Conservation (phyloP, 2,888 invertebrate species). For the Agrotis clavis region DNA sequence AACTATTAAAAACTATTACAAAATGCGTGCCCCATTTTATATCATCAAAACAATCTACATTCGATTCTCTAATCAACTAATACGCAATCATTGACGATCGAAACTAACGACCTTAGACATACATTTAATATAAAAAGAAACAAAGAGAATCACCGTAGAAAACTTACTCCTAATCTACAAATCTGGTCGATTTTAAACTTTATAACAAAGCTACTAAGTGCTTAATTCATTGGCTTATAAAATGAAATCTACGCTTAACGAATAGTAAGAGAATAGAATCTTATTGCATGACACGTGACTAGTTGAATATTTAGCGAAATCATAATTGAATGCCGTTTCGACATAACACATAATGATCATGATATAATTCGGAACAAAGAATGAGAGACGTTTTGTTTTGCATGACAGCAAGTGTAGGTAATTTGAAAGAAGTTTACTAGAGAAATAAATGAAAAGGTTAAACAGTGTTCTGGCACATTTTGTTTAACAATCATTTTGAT, state of each 20-base stretch:
- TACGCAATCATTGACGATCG: constrained; percentile 50
- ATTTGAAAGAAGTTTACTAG: neutral
- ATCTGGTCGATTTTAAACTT: constrained; percentile 4
- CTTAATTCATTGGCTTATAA: neutral
- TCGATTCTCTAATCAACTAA: constrained; percentile 43
- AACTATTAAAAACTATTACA: constrained; percentile 30
- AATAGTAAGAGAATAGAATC: constrained; percentile 29
- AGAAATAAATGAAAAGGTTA: neutral
- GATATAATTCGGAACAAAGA: constrained; percentile 39
- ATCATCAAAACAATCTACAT: constrained; percentile 45
- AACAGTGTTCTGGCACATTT: neutral
- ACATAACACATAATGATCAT: constrained; percentile 35
- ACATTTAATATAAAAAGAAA: constrained; percentile 48
- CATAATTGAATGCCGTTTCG: constrained; percentile 48
- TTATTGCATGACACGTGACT: constrained; percentile 47
- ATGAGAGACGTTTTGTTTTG: constrained; percentile 26
- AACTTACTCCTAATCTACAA: constrained; percentile 7
- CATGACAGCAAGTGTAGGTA: constrained; percentile 17
- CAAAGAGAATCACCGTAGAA: constrained; percentile 39
- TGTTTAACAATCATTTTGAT: too few species aligned
- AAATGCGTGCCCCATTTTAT: constrained; percentile 46
- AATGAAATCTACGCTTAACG: neutral
- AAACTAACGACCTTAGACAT: constrained; percentile 49
- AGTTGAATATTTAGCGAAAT: constrained; percentile 56
- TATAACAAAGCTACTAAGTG: neutral